Base-by-base conservation (phyloP, 37 sponge, comb jelly and placozoan species). In the Halisarca cf. caerulea region DNA sequence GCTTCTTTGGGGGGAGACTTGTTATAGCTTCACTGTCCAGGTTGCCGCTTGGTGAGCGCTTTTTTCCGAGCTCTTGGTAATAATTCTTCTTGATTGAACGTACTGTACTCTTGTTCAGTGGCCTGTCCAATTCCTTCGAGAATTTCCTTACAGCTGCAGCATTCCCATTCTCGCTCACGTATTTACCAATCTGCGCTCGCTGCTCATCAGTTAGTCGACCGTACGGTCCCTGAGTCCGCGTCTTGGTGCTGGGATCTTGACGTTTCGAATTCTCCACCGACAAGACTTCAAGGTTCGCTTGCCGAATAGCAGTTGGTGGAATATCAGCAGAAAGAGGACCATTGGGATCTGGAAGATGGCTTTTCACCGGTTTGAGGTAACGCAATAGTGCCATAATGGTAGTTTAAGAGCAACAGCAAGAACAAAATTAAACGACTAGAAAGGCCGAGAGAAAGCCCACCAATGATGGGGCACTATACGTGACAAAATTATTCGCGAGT, bases 61-160 rank as follows among this genome's bases (percentile, higher is more conserved):
- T 71, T 71, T 71, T 71, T 39, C 73, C 38, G 9, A 71, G 73
- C 38, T 71, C 73, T 37, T 71, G 73, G 39, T 71, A 71, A 38
- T 71, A 71, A 30, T 71, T 71, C 73, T 71, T 71, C 73, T 71
- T 71, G 73, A 71, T 71, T 18, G 39, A 71, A 71, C 73, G 73
- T 30, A 71, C 73, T 71, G 73, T 71, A 38, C 73, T 71, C 73
- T 71, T 38, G 28, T 71, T 71, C 73, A 71, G 73, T 71, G 73
- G 73, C 73, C 73, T 71, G 37, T 32, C 73, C 44, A 74, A 36
- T 74, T 74, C 77, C 44, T 39, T 9, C 18, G 77, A 74, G 3
- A 74, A 74, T 74, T 37, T 74, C 44, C 41, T 74, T 44, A 74
- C 77, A 74, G 77, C 44, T 74, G 77, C 77, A 74, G 77, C 77